A percentile compares a stretch with the other conserved stretches of the same genome.
phyloP scores from a whole-genome alignment of 2,113 vertebrate species.

The Eira barbara region DNA sequence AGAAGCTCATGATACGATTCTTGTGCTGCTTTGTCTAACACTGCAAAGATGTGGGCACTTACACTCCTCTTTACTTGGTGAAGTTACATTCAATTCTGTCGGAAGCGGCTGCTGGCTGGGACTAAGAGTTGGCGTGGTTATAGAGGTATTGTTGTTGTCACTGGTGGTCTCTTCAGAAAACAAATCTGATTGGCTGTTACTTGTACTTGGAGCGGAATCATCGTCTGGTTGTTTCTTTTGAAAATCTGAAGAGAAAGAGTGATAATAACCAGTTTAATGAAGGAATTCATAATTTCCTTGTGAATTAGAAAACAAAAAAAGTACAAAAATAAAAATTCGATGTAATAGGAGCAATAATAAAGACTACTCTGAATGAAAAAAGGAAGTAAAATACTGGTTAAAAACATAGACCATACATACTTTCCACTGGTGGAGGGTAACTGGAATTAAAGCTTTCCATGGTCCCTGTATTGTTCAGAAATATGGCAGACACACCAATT shows the following conservation, averaged over 20 bases:
- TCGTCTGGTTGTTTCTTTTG: conserved; percentile 96
- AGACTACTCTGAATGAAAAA: neutral
- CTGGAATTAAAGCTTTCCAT: neutral
- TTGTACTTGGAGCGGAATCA: conserved; percentile 93
- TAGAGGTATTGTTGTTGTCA: conserved; percentile 94
- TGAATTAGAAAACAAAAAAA: conserved; percentile 38
- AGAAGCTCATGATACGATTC: neutral
- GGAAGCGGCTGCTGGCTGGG: conserved; percentile 90
- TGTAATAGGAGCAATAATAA: neutral
- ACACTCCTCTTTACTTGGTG: conserved; percentile 93
- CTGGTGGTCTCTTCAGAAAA: conserved; percentile 94
- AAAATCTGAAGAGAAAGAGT: conserved; percentile 86
- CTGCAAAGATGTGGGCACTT: conserved; percentile 74
- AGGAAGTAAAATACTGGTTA: neutral
- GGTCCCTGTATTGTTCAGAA: neutral
- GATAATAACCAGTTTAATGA: conserved; percentile 24
- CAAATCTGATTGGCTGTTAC: conserved; percentile 93
- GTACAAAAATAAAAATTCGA: conserved; percentile 3
- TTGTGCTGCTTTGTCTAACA: neutral
- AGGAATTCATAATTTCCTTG: neutral
- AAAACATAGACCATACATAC: neutral
- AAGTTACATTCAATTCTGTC: conserved; percentile 90
- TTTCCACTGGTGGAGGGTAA: neutral
- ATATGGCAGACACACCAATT: neutral
- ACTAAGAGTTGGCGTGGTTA: conserved; percentile 88